Percentiles rank a stretch among this genome's conserved stretches.
These are phyloP conservation scores for Beaufortia kweichowensis DNA, from an alignment of 2,113 vertebrate species.

Conservation along the genomic window DNA sequence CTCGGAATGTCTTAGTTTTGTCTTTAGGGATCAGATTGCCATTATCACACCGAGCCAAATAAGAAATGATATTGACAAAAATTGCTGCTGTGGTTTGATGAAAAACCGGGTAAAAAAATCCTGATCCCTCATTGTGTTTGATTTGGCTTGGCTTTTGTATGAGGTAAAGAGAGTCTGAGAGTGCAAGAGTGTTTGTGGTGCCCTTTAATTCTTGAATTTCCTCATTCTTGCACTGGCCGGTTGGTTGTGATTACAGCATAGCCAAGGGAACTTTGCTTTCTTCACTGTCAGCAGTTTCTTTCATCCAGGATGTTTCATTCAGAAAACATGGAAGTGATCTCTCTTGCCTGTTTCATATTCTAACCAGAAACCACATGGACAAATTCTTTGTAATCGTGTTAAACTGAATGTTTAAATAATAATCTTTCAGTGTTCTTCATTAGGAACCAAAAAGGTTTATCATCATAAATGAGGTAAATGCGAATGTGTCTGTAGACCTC, in stretches of 20 bases:
- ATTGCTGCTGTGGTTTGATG: conserved; percentile 62
- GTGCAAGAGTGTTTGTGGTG: conserved; percentile 50
- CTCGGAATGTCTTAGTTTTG: conserved; percentile 53
- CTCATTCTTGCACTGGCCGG: conserved; percentile 53
- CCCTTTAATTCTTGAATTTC: conserved; percentile 50
- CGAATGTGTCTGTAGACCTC: conserved; percentile 44
- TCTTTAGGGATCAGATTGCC: conserved; percentile 46
- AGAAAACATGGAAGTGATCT: conserved; percentile 69
- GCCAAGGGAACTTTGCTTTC: conserved; percentile 62
- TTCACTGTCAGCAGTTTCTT: conserved; percentile 68
- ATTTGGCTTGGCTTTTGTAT: conserved; percentile 48
- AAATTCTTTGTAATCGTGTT: background rate
- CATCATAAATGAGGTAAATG: background rate
- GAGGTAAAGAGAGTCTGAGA: conserved; percentile 33
- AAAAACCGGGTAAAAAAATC: conserved; percentile 48
- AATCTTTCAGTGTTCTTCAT: no score
- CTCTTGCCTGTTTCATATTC: conserved; percentile 58
- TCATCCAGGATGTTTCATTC: conserved; percentile 75
- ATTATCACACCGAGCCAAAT: conserved; percentile 61
- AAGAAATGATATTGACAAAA: conserved; percentile 27
- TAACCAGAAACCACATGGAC: conserved; percentile 40
- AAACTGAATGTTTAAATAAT: no score
- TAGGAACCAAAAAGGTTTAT: background rate
- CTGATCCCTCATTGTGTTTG: conserved; percentile 37
- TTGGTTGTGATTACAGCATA: conserved; percentile 62